Base-by-base conservation (phyloP, 2,113 vertebrate genomes). In the Syngnathus typhle region DNA sequence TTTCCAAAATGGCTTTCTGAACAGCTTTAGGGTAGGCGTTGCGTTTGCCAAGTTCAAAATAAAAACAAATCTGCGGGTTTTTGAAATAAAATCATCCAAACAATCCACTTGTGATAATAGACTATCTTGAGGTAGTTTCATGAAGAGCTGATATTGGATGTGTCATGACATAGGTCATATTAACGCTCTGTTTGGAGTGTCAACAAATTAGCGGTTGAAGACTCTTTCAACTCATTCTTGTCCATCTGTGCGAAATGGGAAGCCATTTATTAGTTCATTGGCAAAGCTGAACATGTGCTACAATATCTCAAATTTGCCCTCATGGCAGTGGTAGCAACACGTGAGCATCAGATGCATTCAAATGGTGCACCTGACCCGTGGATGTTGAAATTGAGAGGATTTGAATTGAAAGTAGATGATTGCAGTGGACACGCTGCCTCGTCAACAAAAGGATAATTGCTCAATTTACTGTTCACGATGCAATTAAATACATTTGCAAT, bases 381-480 rank as follows among this genome's bases (percentile, higher is more conserved):
- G 51, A 54, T 68, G 72, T 71, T 71, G 8, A 76, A 73, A 73
- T 23, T 65, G 54, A 74, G 44, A 75, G 70, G 19, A 74, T 68
- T 72, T 78, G 21, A 41, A 68, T 65, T 76, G 67, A 72, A 75
- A 87, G 80, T 61, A 74, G 46, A 81, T 44, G 47, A 86, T 58
- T 82, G 78, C 77, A 56, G 62, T 70, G 21, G 54, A 68, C 68
- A 74, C 69, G 68, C 71, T 76, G 51, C 65, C 52, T 65, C 18
- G 58, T 72, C 71, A 68, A 82, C 78, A 82, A 84, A 77, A 55
- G 47, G 68, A 67, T 85, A 80, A 86, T 81, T 83, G 73, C 62
- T 74, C 78, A 80, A 81, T 87, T 86, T 83, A 72, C 71, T 8
- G 15, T 56, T 62, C 69, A 69, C 72, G 69, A 82, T 80, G 60